phyloP scores from a whole-genome alignment of 1,140 invertebrate genomes.

The Ips nitidus region DNA sequence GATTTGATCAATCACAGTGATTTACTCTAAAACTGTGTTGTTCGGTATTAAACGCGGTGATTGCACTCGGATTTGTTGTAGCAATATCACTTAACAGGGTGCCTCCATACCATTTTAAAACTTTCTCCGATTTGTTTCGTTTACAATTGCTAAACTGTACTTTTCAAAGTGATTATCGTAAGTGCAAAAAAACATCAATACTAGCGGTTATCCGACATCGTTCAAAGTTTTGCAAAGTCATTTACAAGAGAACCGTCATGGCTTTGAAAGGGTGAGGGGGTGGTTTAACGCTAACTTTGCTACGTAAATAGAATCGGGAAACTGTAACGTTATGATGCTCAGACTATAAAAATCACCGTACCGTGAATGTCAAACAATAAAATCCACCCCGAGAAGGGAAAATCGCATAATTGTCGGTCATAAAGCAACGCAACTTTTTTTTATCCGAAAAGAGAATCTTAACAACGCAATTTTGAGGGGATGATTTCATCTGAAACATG shows the following conservation, averaged over 20 bases:
- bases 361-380: conserved; percentile 24
- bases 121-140: too few relatives aligned
- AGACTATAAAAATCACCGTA: conserved; percentile 13
- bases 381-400: conserved; percentile 5
- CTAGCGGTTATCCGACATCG: too few relatives aligned
- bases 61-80: too few relatives aligned
- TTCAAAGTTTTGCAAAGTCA: not conserved
- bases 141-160: too few relatives aligned
- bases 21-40: too few relatives aligned
- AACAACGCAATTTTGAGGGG: conserved; percentile 7
- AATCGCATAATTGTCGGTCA: conserved; percentile 12
- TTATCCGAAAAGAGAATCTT: conserved; percentile 13
- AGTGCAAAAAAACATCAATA: too few relatives aligned
- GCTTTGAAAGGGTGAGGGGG: not conserved
- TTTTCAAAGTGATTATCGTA: too few relatives aligned
- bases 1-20: too few relatives aligned
- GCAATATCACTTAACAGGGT: too few relatives aligned
- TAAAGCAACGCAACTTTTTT: conserved; percentile 11
- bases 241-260: not conserved
- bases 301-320: not conserved
- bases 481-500: conserved; percentile 21
- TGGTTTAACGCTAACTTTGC: not conserved
- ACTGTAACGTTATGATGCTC: conserved; percentile 4
- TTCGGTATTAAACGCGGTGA: too few relatives aligned
- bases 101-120: too few relatives aligned